A percentile compares a stretch with the other conserved stretches of the same genome.
Evolutionary conservation across 2,113 vertebrate species (phyloP).

Genomic region (Recurvirostra avosetta): DNA sequence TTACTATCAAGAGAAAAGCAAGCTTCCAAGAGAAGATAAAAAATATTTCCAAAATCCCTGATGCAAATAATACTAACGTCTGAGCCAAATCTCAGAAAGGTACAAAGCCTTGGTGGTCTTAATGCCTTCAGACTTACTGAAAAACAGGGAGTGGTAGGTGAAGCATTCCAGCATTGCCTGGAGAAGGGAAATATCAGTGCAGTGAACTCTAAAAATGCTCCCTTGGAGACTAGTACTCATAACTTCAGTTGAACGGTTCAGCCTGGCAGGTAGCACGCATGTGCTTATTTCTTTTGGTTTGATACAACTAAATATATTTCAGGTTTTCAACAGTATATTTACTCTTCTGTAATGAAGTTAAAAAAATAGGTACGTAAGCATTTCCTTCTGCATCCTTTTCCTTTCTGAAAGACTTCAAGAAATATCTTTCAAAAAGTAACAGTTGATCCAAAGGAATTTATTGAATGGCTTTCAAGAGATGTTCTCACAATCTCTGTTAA

Average conservation of each 20-base stretch:
- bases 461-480: background rate
- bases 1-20: slow-evolving; percentile 27
- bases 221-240: background rate
- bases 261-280: background rate
- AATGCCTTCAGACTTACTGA: background rate
- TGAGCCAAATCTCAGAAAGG: background rate
- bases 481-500: background rate
- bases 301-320: background rate
- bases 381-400: background rate
- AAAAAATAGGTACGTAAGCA: background rate
- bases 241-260: background rate
- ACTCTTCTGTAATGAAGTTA: background rate
- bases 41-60: slow-evolving; percentile 1
- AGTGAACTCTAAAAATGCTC: background rate
- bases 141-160: slow-evolving; percentile 27
- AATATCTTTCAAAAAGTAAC: background rate
- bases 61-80: background rate
- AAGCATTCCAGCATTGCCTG: background rate
- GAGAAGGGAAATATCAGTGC: background rate
- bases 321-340: slow-evolving; percentile 8
- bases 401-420: background rate
- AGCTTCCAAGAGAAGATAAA: slow-evolving; percentile 10
- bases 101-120: slow-evolving; percentile 49
- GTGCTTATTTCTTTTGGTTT: background rate
- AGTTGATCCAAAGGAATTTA: slow-evolving; percentile 36